Evolutionary conservation across 2,888 invertebrate species (phyloP).

Genomic region (Lobophora halterata): DNA sequence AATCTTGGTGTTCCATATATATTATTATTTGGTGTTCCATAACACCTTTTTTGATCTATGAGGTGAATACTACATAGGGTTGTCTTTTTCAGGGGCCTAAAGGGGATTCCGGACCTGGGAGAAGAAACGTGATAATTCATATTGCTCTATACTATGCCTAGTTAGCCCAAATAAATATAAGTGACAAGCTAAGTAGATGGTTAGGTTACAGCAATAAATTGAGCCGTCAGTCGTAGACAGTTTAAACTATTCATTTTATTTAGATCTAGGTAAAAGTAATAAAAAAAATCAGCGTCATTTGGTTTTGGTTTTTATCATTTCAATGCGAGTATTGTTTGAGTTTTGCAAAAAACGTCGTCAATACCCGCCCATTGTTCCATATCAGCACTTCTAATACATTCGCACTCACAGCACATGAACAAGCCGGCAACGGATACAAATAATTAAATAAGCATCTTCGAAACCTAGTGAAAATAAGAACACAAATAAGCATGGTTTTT

Average conservation of each 20-base stretch:
- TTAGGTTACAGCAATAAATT: too few species aligned
- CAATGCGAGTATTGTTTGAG: conserved; percentile 52
- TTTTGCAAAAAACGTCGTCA: conserved; percentile 30
- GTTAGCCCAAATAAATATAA: too few species aligned
- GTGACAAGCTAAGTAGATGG: too few species aligned
- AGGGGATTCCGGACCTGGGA: conserved; percentile 71
- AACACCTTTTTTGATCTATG: too few species aligned
- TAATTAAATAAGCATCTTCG: conserved; percentile 1
- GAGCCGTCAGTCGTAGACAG: too few species aligned
- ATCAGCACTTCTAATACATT: conserved; percentile 19
- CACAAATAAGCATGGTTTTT: conserved; percentile 14
- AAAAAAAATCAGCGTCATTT: not conserved
- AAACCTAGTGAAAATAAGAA: conserved; percentile 2
- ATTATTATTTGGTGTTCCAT: too few species aligned
- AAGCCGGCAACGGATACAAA: conserved; percentile 3
- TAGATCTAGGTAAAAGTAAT: too few species aligned
- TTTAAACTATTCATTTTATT: too few species aligned
- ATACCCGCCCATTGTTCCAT: conserved; percentile 40
- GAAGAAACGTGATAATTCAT: conserved; percentile 41
- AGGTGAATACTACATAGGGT: too few species aligned
- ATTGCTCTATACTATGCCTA: not conserved
- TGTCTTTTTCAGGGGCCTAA: conserved; percentile 68
- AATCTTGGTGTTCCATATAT: too few species aligned
- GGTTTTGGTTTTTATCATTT: conserved; percentile 43
- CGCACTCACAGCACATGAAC: conserved; percentile 13